Evolutionary conservation across 2,888 invertebrate species (phyloP).

Genomic region (Chaitophorus viminalis): DNA sequence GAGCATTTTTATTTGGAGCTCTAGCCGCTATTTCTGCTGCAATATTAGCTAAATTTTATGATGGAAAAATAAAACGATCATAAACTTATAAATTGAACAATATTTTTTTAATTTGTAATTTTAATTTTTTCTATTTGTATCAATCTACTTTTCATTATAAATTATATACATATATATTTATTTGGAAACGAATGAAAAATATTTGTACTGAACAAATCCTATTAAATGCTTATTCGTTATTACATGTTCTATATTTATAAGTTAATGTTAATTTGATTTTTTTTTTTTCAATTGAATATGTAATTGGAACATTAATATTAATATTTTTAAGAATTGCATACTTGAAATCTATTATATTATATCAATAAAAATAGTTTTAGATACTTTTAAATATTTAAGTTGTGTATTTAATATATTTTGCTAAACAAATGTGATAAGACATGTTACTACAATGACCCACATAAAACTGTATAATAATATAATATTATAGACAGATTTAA

Average conservation of each 20-base stretch:
- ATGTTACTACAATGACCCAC: too few relatives aligned
- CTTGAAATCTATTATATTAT: not conserved
- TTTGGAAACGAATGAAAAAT: not conserved
- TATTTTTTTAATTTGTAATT: too few relatives aligned
- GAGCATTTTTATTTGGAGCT: conserved; percentile 68
- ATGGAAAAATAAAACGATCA: conserved; percentile 32
- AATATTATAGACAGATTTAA: too few relatives aligned
- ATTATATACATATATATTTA: too few relatives aligned
- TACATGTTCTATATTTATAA: not conserved
- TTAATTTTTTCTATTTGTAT: not conserved
- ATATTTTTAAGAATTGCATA: not conserved
- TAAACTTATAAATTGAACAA: not conserved
- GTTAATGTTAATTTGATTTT: not conserved
- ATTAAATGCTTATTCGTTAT: not conserved
- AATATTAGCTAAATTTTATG: conserved; percentile 44
- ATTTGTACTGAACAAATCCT: not conserved
- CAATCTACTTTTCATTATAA: not conserved
- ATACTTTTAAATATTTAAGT: not conserved
- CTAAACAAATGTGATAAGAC: too few relatives aligned
- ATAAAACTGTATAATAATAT: too few relatives aligned
- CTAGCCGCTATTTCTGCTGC: conserved; percentile 54
- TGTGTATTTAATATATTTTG: not conserved
- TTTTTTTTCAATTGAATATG: not conserved
- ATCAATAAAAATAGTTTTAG: not conserved
- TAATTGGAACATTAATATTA: too few relatives aligned